Evolutionary conservation across 1,140 invertebrate genomes (phyloP), one percentile per base, ranked within the genome.

Genomic region (Ganaspis sp.): DNA sequence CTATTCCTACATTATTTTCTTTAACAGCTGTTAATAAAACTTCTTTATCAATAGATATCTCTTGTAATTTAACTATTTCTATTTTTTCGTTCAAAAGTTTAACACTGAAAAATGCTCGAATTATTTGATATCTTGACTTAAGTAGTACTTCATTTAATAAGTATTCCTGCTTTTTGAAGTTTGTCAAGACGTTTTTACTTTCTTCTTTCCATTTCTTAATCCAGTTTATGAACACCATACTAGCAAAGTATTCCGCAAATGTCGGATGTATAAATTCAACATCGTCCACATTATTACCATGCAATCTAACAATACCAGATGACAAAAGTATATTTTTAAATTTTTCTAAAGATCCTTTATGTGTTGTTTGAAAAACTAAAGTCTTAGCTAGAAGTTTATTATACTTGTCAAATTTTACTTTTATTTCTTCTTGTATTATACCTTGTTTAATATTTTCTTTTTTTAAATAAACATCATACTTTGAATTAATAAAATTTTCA

Each of bases 261-360:
- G 29, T 37, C 15, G 64, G n/a, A 37, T 69, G 64, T 29, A 69
- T 69, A 69, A 69, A 69, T 2, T 69, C 58, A 12, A 69, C 19
- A n/a, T n/a, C n/a, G n/a, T n/a, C n/a, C n/a, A n/a, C n/a, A 54
- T 54, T 23, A 8, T 5, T 54, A 8, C 53, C 53, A 54, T 1
- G 15, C 15, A 8, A 58, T 19, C 23, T 9, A 21, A 26, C 19
- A 58, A 19, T 58, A 17, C 53, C 53, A 6, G n/a, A 8, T 19
- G 23, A 26, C 3, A 19, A 6, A 58, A 42, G 9, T 2, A 42
- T 42, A 6, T 42, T 12, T 11, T 42, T 42, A 4, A 45, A 45
- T 45, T 45, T n/a, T n/a, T 45, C 40, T 3, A 45, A 45, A 15
- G 4, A 45, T 45, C n/a, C 40, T 3, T 45, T n/a, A 15, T 45